These are phyloP conservation scores for rat (Rattus norvegicus) DNA, from an alignment of 2,113 vertebrate genomes.

Conservation along the genomic window DNA sequence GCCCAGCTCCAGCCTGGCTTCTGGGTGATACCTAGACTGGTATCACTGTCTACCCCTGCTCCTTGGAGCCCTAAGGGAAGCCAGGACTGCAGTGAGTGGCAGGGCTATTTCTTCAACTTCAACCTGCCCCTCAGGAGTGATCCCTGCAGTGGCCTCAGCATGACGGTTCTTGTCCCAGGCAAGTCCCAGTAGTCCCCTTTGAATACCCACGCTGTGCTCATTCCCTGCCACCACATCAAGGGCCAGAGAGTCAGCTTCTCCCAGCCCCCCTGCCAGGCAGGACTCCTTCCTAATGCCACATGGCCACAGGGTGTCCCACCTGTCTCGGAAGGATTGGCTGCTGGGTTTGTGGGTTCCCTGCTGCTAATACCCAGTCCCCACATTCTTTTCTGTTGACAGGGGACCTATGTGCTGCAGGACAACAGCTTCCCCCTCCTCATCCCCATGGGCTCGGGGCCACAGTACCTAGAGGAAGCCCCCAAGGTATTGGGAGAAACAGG, in stretches of 20 bases:
- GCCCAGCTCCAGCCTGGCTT: background rate
- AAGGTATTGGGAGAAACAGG: slow-evolving; percentile 83
- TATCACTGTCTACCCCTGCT: fast-evolving
- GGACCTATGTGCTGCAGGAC: slow-evolving; percentile 92
- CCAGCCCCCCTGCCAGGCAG: background rate
- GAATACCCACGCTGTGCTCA: fast-evolving
- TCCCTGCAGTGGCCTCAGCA: fast-evolving
- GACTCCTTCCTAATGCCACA: background rate
- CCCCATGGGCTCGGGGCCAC: slow-evolving; percentile 88
- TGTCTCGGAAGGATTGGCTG: background rate
- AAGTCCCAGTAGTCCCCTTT: background rate
- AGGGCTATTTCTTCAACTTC: background rate
- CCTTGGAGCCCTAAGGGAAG: background rate
- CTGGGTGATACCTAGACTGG: too few species aligned
- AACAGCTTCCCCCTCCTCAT: slow-evolving; percentile 89
- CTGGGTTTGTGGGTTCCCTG: fast-evolving
- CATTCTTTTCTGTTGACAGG: slow-evolving; percentile 80
- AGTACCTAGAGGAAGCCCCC: slow-evolving; percentile 92
- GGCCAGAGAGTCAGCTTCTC: background rate
- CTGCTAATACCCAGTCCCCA: fast-evolving
- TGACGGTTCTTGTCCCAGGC: background rate
- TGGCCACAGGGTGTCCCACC: background rate
- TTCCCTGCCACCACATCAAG: fast-evolving
- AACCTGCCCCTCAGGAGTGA: background rate
- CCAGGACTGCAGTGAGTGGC: fast-evolving